Percentiles rank a stretch among this genome's conserved stretches.
Evolutionary conservation across 2,113 vertebrate species (phyloP).

Genomic region (Pardalotus punctatus): DNA sequence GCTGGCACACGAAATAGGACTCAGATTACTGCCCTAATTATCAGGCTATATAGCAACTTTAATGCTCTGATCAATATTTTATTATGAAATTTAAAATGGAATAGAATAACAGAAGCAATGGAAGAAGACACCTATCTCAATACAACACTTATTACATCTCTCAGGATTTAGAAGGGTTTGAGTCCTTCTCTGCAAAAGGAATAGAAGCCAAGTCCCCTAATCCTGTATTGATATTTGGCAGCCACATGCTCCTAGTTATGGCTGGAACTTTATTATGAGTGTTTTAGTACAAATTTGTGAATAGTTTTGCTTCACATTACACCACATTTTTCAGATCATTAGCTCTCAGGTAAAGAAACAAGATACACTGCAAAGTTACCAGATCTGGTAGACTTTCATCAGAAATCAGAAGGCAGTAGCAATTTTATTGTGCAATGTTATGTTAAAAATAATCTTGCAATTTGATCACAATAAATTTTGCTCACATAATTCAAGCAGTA

Average conservation of each 20-base stretch:
- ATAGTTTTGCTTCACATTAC: neutral
- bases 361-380: neutral
- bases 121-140: neutral
- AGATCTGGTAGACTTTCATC: neutral
- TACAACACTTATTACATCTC: neutral
- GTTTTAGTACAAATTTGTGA: neutral
- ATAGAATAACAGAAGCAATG: neutral
- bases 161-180: neutral
- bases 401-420: neutral
- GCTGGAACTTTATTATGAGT: neutral
- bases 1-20: neutral
- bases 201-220: neutral
- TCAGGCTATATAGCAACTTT: neutral
- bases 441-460: neutral
- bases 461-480: neutral
- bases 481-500: neutral
- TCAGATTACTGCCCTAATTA: slow-evolving; percentile 12
- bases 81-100: slow-evolving; percentile 13
- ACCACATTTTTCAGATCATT: neutral
- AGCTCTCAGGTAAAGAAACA: neutral
- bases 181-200: neutral
- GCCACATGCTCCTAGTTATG: neutral
- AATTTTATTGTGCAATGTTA: neutral
- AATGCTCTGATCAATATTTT: slow-evolving; percentile 47
- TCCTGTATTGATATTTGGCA: neutral